These are phyloP conservation scores for Ceyx cyanopectus DNA, from an alignment of 2,113 vertebrate genomes.

Conservation along the genomic window DNA sequence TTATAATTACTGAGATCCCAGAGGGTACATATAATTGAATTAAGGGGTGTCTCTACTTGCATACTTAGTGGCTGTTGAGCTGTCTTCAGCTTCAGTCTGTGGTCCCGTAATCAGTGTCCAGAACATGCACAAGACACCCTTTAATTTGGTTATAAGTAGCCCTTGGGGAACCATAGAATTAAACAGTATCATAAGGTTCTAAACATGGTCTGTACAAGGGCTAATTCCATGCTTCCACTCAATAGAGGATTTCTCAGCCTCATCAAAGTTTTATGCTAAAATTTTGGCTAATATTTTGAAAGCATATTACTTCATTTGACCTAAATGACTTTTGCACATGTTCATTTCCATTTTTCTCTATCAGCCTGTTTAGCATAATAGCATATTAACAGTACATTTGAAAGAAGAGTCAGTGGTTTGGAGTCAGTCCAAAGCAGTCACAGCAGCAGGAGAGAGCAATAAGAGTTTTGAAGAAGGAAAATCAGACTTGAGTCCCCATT, in stretches of 20 bases:
- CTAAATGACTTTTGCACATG: slow-evolving; percentile 72
- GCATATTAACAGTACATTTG: slow-evolving; percentile 65
- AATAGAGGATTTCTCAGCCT: slow-evolving; percentile 59
- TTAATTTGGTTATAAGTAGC: slow-evolving; percentile 67
- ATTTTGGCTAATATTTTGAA: slow-evolving; percentile 73
- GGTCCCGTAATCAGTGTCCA: slow-evolving; percentile 62
- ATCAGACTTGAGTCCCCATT: slow-evolving; percentile 23
- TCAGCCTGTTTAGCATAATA: slow-evolving; percentile 70
- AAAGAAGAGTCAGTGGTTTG: slow-evolving; percentile 70
- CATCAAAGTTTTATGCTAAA: slow-evolving; percentile 72
- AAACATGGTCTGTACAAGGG: slow-evolving; percentile 33
- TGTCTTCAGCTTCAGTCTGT: slow-evolving; percentile 65
- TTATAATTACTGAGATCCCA: slow-evolving; percentile 51
- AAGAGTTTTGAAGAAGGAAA: slow-evolving; percentile 57
- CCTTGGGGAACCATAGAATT: slow-evolving; percentile 59
- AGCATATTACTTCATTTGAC: slow-evolving; percentile 68
- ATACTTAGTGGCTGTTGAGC: slow-evolving; percentile 60
- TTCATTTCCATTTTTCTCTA: slow-evolving; percentile 65
- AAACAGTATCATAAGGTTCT: slow-evolving; percentile 69
- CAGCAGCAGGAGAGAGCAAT: slow-evolving; percentile 59
- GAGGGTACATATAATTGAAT: slow-evolving; percentile 62
- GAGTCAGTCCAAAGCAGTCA: slow-evolving; percentile 65
- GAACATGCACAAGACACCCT: slow-evolving; percentile 58
- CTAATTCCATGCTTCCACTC: not conserved
- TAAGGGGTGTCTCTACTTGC: slow-evolving; percentile 60